These are phyloP conservation scores for Phalacrocorax brasilianus DNA, from an alignment of 2,113 vertebrate species.

Conservation along the genomic window DNA sequence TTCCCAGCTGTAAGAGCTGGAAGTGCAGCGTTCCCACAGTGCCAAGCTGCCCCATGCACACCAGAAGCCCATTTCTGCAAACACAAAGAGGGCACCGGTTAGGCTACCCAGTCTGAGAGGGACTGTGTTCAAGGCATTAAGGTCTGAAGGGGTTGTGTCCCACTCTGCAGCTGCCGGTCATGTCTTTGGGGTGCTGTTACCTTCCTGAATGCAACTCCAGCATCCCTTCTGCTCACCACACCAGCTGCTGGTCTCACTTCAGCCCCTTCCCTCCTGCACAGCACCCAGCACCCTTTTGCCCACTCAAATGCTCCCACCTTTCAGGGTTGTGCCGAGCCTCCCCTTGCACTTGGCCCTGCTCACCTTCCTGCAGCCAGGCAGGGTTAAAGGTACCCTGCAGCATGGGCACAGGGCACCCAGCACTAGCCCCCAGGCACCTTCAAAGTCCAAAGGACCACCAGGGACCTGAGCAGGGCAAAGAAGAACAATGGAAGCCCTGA, in stretches of 20 bases:
- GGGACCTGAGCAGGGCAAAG: background rate
- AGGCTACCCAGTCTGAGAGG: background rate
- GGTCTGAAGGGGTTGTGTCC: background rate
- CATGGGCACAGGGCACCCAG: background rate
- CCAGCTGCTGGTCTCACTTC: background rate
- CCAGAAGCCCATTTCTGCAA: background rate
- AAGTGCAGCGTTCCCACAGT: rapidly evolving
- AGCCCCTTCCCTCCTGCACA: background rate
- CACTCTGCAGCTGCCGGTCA: background rate
- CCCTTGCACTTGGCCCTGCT: background rate
- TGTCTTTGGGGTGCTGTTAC: background rate
- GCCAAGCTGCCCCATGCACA: rapidly evolving
- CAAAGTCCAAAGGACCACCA: background rate
- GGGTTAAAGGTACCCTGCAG: background rate
- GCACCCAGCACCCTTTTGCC: background rate
- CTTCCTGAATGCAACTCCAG: background rate
- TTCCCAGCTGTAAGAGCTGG: background rate
- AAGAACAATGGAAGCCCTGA: background rate
- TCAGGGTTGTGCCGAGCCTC: background rate
- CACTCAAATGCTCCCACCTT: background rate
- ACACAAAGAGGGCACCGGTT: background rate
- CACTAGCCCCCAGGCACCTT: background rate
- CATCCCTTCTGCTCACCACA: background rate
- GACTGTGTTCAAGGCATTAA: background rate
- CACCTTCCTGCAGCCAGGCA: background rate